Conservation (phyloP, 2,888 invertebrate species). For the Plagodis pulveraria region DNA sequence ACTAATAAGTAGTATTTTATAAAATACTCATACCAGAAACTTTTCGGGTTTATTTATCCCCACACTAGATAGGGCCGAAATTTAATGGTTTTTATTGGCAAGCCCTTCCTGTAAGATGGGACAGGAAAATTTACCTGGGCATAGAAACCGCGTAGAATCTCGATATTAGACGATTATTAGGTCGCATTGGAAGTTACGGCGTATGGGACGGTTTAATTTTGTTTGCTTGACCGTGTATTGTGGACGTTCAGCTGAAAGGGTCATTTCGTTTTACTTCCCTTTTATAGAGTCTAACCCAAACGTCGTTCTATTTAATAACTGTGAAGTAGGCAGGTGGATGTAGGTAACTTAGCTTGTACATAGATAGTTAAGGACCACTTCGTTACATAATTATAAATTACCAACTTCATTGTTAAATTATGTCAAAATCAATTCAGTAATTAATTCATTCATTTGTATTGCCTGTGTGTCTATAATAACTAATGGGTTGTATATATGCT, state of each 20-base stretch:
- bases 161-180: constrained; percentile 73
- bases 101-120: constrained; percentile 60
- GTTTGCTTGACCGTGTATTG: constrained; percentile 29
- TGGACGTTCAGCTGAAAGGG: constrained; percentile 3
- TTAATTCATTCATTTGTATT: no score
- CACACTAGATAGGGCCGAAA: constrained; percentile 52
- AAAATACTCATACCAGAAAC: no score
- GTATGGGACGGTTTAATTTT: constrained; percentile 53
- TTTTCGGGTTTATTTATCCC: constrained; percentile 27
- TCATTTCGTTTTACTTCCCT: constrained; percentile 22
- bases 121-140: constrained; percentile 67
- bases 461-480: no score
- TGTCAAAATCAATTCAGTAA: no score
- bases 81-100: constrained; percentile 76
- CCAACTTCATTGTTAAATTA: no score
- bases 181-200: constrained; percentile 62
- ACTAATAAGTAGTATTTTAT: no score
- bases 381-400: no score
- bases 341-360: no score
- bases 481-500: no score
- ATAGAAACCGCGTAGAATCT: constrained; percentile 61
- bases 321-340: no score
- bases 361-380: no score
- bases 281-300: background rate
- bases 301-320: no score